A percentile compares a stretch with the other conserved stretches of the same genome.
These are phyloP conservation scores for Forficula auricularia DNA, from an alignment of 1,140 invertebrate genomes.

Conservation along the genomic window DNA sequence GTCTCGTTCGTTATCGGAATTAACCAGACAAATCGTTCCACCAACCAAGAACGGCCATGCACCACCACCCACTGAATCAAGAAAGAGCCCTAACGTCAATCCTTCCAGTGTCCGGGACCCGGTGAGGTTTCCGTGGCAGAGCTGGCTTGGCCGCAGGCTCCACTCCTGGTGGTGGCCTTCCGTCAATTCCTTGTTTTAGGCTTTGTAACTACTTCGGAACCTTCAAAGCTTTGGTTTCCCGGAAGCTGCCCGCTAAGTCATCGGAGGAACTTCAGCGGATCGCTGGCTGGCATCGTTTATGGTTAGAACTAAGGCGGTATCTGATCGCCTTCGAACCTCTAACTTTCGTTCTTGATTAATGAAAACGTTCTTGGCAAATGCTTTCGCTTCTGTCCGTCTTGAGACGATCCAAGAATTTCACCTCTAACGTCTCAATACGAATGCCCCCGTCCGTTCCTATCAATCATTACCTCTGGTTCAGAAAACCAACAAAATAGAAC, in stretches of 20 bases:
- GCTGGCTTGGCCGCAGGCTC: slow-evolving; percentile 85
- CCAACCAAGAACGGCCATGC: slow-evolving; percentile 82
- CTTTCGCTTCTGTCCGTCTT: too few species aligned
- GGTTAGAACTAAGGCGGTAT: too few species aligned
- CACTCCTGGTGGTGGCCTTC: slow-evolving; percentile 76
- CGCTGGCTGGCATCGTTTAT: slow-evolving; percentile 68
- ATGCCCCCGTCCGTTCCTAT: too few species aligned
- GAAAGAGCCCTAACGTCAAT: slow-evolving; percentile 84
- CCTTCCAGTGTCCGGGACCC: slow-evolving; percentile 69
- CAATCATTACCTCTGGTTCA: too few species aligned
- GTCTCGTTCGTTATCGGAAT: slow-evolving; percentile 28
- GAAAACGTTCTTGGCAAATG: too few species aligned
- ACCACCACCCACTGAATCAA: slow-evolving; percentile 57
- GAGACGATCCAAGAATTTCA: too few species aligned
- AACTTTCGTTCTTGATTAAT: too few species aligned
- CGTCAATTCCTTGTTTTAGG: slow-evolving; percentile 85
- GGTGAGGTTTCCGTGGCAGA: slow-evolving; percentile 73
- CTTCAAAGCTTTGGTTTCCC: slow-evolving; percentile 64
- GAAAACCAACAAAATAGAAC: too few species aligned
- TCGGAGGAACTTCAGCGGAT: slow-evolving; percentile 37
- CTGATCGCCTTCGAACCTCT: too few species aligned
- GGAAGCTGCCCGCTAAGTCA: slow-evolving; percentile 38
- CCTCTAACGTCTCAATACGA: too few species aligned
- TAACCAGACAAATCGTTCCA: slow-evolving; percentile 76
- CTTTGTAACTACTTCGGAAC: slow-evolving; percentile 78